Base-by-base conservation (phyloP, 2,113 vertebrate genomes). In the Oreochromis aureus region DNA sequence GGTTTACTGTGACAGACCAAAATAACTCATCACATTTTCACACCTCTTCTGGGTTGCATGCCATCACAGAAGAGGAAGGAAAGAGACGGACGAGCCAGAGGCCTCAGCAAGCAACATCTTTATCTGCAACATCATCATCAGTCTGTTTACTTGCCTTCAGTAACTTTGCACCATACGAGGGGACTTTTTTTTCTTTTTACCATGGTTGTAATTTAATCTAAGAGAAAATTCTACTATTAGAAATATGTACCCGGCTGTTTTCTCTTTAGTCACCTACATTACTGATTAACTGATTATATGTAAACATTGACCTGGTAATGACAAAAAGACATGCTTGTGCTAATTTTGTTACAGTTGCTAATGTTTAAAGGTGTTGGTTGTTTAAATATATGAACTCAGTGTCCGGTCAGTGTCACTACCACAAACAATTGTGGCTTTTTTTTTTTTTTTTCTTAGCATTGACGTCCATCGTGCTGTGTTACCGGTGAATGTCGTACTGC, bases 61-160 rank as follows among this genome's bases (percentile, higher is more conserved):
- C 71, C 53, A 86, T 86, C 84, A 63, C 58, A 86, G 44, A 95
- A 86, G 91, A 94, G 94, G 92, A 96, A 94, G 88, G 88, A 94
- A 90, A 85, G 66, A 76, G 56, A 30, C 8, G 18, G 61, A 59
- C 7, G 7, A 30, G 22, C 44, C 76, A 79, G 66, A 89, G 27
- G 63, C 51, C 79, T 82, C 61, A 86, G 27, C 27, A 63, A 61
- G 56, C 85, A 86, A 48, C 88, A 80, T 86, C 85, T 76, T 90
- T 87, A 92, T 93, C 83, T 78, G 41, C 83, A 87, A 9, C 81
- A 84, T 61, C 88, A 87, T 78, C 56, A 56, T 61, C 58, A 11
- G 30, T 8, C 10, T 48, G 41, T 88, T 36, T n/a, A 80, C 24
- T 2, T 46, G 76, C 46, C 56, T 13, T 66, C 7, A 27, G 13